These are phyloP conservation scores for Drosophila athabasca DNA, from an alignment of 1,140 invertebrate genomes.

Conservation along the genomic window DNA sequence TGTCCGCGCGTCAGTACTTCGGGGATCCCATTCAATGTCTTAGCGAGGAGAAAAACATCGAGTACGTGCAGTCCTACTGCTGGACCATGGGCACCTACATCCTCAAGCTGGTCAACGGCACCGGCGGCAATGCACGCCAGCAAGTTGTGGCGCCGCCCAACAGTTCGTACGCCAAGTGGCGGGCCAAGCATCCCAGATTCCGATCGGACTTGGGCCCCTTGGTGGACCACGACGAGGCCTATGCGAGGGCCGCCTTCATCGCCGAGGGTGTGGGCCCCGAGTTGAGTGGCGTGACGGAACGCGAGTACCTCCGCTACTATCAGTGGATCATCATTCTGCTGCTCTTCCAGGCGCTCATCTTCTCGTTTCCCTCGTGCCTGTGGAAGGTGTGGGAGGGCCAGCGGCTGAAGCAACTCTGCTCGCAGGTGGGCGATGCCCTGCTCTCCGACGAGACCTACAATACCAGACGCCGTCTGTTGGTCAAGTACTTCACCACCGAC, in stretches of 20 bases:
- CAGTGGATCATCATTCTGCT: slow-evolving; percentile 94
- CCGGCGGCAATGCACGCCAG: neutral
- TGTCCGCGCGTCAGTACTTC: slow-evolving; percentile 89
- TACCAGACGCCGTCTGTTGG: slow-evolving; percentile 85
- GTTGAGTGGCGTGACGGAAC: slow-evolving; percentile 84
- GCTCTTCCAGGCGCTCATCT: slow-evolving; percentile 90
- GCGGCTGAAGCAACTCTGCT: slow-evolving; percentile 84
- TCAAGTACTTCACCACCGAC: slow-evolving; percentile 85
- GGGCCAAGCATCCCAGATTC: neutral
- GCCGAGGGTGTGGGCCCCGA: slow-evolving; percentile 72
- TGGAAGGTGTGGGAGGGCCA: slow-evolving; percentile 92
- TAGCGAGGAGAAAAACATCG: slow-evolving; percentile 84
- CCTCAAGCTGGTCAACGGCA: slow-evolving; percentile 74
- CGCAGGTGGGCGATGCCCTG: slow-evolving; percentile 84
- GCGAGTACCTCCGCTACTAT: slow-evolving; percentile 90
- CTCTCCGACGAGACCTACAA: slow-evolving; percentile 85
- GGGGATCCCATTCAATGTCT: slow-evolving; percentile 89
- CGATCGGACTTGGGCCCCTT: slow-evolving; percentile 16
- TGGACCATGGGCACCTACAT: slow-evolving; percentile 92
- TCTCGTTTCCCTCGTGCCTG: slow-evolving; percentile 89
- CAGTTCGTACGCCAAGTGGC: no score
- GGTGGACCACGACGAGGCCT: slow-evolving; percentile 59
- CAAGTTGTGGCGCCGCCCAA: no score
- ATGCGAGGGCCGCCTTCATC: slow-evolving; percentile 61
- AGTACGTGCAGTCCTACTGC: slow-evolving; percentile 89